Conservation (phyloP, 2,797 vertebrate species). For the Calcarius lapponicus region DNA sequence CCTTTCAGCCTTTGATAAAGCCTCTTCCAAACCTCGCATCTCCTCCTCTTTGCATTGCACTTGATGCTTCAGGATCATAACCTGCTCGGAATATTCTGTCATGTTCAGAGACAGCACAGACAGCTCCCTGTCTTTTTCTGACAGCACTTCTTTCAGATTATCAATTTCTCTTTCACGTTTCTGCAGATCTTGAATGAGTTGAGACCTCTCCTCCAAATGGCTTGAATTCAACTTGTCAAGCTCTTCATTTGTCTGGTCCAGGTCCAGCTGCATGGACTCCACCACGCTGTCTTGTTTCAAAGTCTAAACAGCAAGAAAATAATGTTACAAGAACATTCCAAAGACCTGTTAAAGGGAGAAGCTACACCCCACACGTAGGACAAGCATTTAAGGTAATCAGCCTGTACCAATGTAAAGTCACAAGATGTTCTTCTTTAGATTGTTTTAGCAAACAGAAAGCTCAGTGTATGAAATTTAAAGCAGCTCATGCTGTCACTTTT, state of each 20-base stretch:
- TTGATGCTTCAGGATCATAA: conserved; percentile 80
- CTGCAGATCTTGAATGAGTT: conserved; percentile 90
- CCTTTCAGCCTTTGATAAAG: conserved; percentile 79
- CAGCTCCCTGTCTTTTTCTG: conserved; percentile 87
- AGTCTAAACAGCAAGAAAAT: conserved; percentile 71
- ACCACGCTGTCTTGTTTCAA: conserved; percentile 83
- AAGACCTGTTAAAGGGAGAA: not conserved
- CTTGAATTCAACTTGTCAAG: conserved; percentile 87
- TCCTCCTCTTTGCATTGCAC: conserved; percentile 84
- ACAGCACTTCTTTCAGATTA: conserved; percentile 81
- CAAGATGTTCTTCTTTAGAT: not conserved
- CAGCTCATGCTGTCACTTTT: not conserved
- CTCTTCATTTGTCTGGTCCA: conserved; percentile 90
- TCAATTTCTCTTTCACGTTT: conserved; percentile 90
- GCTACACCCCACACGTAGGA: accelerated
- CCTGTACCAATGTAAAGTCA: not conserved
- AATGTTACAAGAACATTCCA: not conserved
- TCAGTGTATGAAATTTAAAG: not conserved
- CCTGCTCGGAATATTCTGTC: conserved; percentile 84
- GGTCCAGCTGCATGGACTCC: conserved; percentile 81
- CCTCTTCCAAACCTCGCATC: conserved; percentile 76
- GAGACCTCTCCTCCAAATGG: conserved; percentile 88
- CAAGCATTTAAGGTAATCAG: not conserved
- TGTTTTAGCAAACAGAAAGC: not conserved
- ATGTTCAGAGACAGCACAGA: conserved; percentile 75